Evolutionary conservation across 2,113 vertebrate genomes (phyloP).

Genomic region (Leucopsar rothschildi): DNA sequence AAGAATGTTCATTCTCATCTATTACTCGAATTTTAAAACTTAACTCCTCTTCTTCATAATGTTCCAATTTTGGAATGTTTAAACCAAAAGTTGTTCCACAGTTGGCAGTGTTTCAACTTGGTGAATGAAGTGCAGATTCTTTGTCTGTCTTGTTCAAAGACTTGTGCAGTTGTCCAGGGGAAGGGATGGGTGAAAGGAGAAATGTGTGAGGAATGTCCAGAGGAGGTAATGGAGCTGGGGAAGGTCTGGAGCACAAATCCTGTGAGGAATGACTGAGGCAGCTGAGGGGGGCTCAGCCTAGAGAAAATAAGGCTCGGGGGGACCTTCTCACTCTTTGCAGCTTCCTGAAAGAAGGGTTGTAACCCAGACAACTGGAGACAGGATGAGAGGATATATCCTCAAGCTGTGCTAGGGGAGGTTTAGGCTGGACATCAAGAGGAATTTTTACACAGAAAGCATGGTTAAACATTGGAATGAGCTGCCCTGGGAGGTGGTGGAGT

Average conservation of each 20-base stretch:
- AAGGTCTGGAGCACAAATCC: neutral
- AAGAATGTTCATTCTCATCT: neutral
- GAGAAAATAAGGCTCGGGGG: neutral
- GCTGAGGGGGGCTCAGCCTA: neutral
- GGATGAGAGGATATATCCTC: no score
- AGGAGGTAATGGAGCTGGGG: neutral
- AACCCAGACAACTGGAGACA: neutral
- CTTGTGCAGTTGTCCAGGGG: neutral
- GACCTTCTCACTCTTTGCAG: rapidly evolving
- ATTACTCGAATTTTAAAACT: neutral
- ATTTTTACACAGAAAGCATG: neutral
- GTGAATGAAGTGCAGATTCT: neutral
- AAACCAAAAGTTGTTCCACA: no score
- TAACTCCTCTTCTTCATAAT: rapidly evolving
- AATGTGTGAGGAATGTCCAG: neutral
- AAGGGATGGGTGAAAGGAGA: neutral
- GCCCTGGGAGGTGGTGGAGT: no score
- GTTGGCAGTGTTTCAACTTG: rapidly evolving
- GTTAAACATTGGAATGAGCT: neutral
- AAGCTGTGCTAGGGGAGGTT: no score
- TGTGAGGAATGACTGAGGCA: neutral
- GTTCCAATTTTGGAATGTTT: neutral
- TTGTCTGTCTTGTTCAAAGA: neutral
- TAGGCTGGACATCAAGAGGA: neutral
- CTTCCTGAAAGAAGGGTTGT: no score